phyloP scores from a whole-genome alignment of 1,140 invertebrate species.

The Propsilocerus akamusi region DNA sequence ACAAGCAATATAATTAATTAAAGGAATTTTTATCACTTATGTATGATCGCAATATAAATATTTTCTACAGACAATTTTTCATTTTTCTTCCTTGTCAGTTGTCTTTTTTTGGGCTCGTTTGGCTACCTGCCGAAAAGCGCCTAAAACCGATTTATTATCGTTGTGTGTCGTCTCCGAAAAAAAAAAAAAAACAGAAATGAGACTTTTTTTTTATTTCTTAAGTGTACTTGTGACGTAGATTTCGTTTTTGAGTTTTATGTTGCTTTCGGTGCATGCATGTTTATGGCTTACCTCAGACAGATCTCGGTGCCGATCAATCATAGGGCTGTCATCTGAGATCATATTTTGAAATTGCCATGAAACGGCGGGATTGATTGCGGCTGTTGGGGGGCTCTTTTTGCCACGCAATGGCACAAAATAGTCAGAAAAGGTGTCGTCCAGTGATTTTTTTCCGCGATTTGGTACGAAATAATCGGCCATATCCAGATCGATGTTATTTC shows the following conservation, averaged over 20 bases:
- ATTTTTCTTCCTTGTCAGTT: too few species aligned
- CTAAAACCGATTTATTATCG: too few species aligned
- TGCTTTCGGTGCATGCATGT: too few species aligned
- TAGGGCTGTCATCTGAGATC: not conserved
- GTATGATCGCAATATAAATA: not conserved
- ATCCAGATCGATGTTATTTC: not conserved
- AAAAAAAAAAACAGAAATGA: too few species aligned
- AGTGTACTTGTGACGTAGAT: too few species aligned
- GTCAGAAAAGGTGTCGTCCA: not conserved
- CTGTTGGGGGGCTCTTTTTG: not conserved
- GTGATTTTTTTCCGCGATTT: not conserved
- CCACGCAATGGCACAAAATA: not conserved
- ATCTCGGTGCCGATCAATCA: not conserved
- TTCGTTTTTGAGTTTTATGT: too few species aligned
- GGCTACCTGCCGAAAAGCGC: too few species aligned
- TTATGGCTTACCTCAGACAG: not conserved
- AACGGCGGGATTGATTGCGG: not conserved
- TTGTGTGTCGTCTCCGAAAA: too few species aligned
- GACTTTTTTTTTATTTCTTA: too few species aligned
- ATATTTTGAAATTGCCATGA: not conserved
- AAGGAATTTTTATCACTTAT: not conserved
- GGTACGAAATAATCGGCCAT: not conserved
- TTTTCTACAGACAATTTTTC: too few species aligned
- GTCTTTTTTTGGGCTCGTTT: too few species aligned
- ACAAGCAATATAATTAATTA: constrained; percentile 1